Base-by-base conservation (phyloP, 2,113 vertebrate genomes). In the Hippocampus abdominalis region DNA sequence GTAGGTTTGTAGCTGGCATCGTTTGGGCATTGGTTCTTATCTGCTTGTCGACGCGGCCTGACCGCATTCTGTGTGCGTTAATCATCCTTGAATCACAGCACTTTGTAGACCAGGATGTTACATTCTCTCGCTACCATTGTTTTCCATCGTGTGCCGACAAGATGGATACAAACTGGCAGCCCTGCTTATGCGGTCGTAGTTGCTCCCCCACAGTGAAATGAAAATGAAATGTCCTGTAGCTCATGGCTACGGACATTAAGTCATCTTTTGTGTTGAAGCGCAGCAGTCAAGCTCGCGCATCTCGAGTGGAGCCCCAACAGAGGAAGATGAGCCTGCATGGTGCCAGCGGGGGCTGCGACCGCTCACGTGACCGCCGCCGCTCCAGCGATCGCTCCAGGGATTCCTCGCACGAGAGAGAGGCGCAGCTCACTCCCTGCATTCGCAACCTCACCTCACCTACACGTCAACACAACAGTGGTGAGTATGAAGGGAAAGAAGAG, bases 361-460 rank as follows among this genome's bases (percentile, higher is more conserved):
- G 95, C 15, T 98, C 97, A 3, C 90, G 97, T 84, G 97, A 98
- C 85, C 94, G 95, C 76, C 93, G 96, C 49, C 94, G 97, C 56
- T 99, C 97, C 56, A 97, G 95, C 60, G 97, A 99, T 89, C 93
- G 96, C 84, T 99, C 97, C 61, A 93, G 97, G 46, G 97, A 99
- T 90, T 98, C 97, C 2, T 99, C 97, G 51, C 97, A 98, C 1
- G 97, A 99, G 87, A 93, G 96, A 69, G 97, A 99, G 78, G 94
- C 96, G 70, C 96, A 99, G 70, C 95, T 99, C 71, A 99, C 97
- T 66, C 97, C 97, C 0, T 99, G 97, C 89, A 99, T 99, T 86
- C 93, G 97, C 77, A 99, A 99, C 76, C 92, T 98, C 80, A 98
- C 96, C 69, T 99, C 97, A 65, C 97, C 97, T 83, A 99, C 97